These are phyloP conservation scores for Andrena minutula DNA, from an alignment of 2,888 invertebrate genomes.

Conservation along the genomic window DNA sequence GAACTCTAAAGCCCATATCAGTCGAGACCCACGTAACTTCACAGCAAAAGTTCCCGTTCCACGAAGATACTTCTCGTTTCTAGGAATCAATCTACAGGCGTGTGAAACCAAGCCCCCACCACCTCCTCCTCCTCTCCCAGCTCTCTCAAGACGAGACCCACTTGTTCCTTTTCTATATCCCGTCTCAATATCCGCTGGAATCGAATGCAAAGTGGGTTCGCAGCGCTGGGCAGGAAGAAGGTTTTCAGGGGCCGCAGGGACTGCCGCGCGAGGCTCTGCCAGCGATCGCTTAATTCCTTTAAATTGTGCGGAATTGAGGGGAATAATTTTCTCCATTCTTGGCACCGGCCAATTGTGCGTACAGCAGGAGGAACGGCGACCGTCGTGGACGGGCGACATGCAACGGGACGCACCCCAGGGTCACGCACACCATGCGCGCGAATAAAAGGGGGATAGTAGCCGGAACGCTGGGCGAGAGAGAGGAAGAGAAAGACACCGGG, in stretches of 20 bases:
- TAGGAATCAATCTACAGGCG: no score
- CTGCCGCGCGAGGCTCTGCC: constrained; percentile 32
- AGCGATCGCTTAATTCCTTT: constrained; percentile 80
- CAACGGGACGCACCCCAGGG: constrained; percentile 75
- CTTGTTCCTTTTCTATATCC: not conserved
- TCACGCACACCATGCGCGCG: constrained; percentile 61
- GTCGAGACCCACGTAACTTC: no score
- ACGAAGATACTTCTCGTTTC: no score
- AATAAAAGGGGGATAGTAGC: constrained; percentile 42
- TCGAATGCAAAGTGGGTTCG: not conserved
- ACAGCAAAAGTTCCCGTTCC: no score
- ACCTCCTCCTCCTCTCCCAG: no score
- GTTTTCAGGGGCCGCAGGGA: constrained; percentile 53
- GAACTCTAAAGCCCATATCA: no score
- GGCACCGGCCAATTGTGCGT: constrained; percentile 76
- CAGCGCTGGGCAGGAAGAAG: constrained; percentile 40
- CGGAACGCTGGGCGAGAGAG: not conserved
- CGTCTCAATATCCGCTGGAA: not conserved
- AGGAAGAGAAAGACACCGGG: constrained; percentile 14
- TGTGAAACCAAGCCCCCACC: no score
- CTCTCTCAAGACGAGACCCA: no score
- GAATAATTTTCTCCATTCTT: constrained; percentile 82
- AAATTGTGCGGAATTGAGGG: constrained; percentile 82
- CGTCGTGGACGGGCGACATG: constrained; percentile 69
- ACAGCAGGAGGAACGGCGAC: constrained; percentile 67